These are phyloP conservation scores for Diachasmimorpha longicaudata DNA, from an alignment of 1,140 invertebrate genomes.

Conservation along the genomic window DNA sequence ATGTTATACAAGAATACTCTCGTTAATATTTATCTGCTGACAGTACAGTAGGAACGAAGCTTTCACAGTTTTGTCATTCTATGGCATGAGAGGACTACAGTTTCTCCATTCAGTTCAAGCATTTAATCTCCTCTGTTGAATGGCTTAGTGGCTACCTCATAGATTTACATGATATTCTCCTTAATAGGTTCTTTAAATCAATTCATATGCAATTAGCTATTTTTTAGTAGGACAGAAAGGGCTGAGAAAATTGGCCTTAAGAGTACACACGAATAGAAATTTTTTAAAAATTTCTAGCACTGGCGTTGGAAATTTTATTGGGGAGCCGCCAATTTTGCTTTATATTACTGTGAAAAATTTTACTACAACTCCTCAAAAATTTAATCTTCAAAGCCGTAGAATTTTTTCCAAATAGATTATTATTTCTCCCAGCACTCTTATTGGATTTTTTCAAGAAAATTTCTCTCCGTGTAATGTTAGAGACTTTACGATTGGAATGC, in stretches of 20 bases:
- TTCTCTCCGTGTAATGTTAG: no score
- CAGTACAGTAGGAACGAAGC: not conserved
- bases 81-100: not conserved
- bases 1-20: not conserved
- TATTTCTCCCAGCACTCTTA: no score
- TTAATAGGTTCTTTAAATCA: not conserved
- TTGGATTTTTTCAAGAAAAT: no score
- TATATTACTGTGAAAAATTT: no score
- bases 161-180: not conserved
- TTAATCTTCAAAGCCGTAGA: no score
- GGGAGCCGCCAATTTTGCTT: no score
- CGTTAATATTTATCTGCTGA: not conserved
- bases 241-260: slow-evolving; percentile 12
- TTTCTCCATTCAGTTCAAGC: not conserved
- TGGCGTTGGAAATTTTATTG: no score
- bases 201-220: not conserved
- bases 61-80: not conserved
- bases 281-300: no score
- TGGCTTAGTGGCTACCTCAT: not conserved
- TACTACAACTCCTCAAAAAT: no score
- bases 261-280: no score
- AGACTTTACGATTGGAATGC: slow-evolving; percentile 6
- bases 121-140: not conserved
- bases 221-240: not conserved
- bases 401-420: no score